These are phyloP conservation scores for Malthinus seriepunctatus DNA, from an alignment of 2,888 invertebrate species.

Conservation along the genomic window DNA sequence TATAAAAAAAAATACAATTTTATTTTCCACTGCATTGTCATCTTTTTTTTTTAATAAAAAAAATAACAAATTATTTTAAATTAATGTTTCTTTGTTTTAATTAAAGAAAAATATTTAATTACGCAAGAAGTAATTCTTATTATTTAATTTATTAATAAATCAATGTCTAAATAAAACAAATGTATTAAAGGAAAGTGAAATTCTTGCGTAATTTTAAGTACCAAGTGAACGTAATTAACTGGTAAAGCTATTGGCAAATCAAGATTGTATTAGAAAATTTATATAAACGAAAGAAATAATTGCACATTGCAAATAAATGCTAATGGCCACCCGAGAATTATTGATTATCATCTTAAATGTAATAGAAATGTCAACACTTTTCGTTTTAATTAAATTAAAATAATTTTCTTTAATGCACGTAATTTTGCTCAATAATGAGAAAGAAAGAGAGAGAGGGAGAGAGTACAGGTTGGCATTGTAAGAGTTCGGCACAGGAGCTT, in stretches of 20 bases:
- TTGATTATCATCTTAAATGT: not conserved
- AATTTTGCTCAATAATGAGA: not conserved
- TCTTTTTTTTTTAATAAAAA: not conserved
- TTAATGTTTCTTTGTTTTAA: not conserved
- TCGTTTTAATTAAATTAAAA: not conserved
- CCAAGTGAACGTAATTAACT: constrained; percentile 18
- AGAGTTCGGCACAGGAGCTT: too few species aligned
- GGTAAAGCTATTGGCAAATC: constrained; percentile 15
- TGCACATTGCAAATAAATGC: not conserved
- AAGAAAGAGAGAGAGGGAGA: too few species aligned
- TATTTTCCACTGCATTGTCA: constrained; percentile 4
- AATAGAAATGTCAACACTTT: constrained; percentile 5
- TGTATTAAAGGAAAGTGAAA: constrained; percentile 25
- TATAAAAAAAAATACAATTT: constrained; percentile 2
- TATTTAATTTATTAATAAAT: constrained; percentile 22
- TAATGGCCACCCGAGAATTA: not conserved
- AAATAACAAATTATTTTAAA: not conserved
- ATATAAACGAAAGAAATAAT: constrained; percentile 12
- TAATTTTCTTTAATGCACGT: not conserved
- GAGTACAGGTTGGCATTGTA: too few species aligned
- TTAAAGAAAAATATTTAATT: not conserved
- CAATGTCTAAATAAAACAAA: constrained; percentile 21
- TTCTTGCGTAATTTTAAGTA: constrained; percentile 15
- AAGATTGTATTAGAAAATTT: constrained; percentile 20
- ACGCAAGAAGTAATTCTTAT: not conserved